A percentile compares a stretch with the other conserved stretches of the same genome.
Evolutionary conservation across 92 coral and sea anemone species (phyloP).

Genomic region (Paragorgia papillata): DNA sequence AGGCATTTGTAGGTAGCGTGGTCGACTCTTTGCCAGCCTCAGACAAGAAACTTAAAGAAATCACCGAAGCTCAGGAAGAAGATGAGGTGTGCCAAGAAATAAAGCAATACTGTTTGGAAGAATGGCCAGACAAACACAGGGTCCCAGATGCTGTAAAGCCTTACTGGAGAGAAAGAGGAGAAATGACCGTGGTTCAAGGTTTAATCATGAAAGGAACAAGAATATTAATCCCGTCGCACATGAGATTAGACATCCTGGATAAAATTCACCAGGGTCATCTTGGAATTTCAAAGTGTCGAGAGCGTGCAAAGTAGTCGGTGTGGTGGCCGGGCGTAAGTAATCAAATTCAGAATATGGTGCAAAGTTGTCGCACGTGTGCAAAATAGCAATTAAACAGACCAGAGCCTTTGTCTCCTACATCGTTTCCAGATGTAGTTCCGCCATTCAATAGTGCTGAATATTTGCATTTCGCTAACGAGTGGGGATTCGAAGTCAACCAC

Average conservation of each 20-base stretch:
- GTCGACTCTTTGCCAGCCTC: slow-evolving; percentile 48
- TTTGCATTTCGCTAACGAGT: slow-evolving; percentile 41
- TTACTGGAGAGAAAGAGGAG: slow-evolving; percentile 10
- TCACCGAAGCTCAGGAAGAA: slow-evolving; percentile 50
- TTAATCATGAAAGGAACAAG: slow-evolving; percentile 27
- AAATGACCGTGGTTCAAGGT: slow-evolving; percentile 17
- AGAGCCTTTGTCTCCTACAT: slow-evolving; percentile 32
- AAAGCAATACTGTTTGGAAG: slow-evolving; percentile 28
- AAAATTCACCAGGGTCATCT: slow-evolving; percentile 36
- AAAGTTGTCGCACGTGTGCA: slow-evolving; percentile 21
- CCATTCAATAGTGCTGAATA: slow-evolving; percentile 41
- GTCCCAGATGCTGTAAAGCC: slow-evolving; percentile 23
- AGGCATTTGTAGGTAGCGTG: slow-evolving; percentile 50
- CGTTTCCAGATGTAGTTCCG: slow-evolving; percentile 53
- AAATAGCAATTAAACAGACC: slow-evolving; percentile 10
- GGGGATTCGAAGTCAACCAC: slow-evolving; percentile 42
- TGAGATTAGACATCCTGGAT: slow-evolving; percentile 12
- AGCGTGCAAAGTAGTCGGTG: slow-evolving; percentile 22
- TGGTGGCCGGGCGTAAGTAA: slow-evolving; percentile 44
- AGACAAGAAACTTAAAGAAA: slow-evolving; percentile 39
- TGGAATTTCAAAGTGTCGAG: slow-evolving; percentile 34
- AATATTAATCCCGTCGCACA: slow-evolving; percentile 7
- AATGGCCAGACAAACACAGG: slow-evolving; percentile 47
- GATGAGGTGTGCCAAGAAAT: slow-evolving; percentile 48
- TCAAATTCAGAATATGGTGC: slow-evolving; percentile 32